A percentile compares a stretch with the other conserved stretches of the same genome.
phyloP scores from a whole-genome alignment of 2,113 vertebrate genomes.

The Nycticebus coucang region DNA sequence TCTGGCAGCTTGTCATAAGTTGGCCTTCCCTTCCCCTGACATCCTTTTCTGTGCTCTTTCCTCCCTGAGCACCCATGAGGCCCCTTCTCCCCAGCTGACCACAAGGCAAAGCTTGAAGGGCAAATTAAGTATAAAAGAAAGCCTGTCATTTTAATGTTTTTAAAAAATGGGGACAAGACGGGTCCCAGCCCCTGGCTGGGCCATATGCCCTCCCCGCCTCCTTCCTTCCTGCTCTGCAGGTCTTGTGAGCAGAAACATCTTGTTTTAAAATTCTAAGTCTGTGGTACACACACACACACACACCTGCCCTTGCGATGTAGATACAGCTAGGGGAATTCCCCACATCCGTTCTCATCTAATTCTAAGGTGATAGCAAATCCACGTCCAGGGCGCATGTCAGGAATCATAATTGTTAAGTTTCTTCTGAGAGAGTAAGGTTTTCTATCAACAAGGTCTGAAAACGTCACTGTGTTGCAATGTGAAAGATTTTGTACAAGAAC shows the following conservation, averaged over 20 bases:
- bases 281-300: not conserved
- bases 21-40: not conserved
- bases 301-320: not conserved
- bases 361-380: not conserved
- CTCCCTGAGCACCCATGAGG: not conserved
- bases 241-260: not conserved
- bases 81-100: not conserved
- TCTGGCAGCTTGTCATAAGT: constrained; percentile 21
- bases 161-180: not conserved
- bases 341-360: not conserved
- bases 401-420: not conserved
- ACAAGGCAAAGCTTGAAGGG: not conserved
- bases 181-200: not conserved
- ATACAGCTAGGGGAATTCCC: not conserved
- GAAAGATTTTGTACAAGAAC: not conserved
- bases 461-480: not conserved
- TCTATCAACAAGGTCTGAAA: not conserved
- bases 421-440: not conserved
- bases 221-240: not conserved
- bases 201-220: no score
- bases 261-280: not conserved
- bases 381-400: not conserved
- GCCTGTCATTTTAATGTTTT: not conserved
- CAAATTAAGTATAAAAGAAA: constrained; percentile 35
- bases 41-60: constrained; percentile 1